These are phyloP conservation scores for Campoletis sonorensis DNA, from an alignment of 1,140 invertebrate genomes.

Conservation along the genomic window DNA sequence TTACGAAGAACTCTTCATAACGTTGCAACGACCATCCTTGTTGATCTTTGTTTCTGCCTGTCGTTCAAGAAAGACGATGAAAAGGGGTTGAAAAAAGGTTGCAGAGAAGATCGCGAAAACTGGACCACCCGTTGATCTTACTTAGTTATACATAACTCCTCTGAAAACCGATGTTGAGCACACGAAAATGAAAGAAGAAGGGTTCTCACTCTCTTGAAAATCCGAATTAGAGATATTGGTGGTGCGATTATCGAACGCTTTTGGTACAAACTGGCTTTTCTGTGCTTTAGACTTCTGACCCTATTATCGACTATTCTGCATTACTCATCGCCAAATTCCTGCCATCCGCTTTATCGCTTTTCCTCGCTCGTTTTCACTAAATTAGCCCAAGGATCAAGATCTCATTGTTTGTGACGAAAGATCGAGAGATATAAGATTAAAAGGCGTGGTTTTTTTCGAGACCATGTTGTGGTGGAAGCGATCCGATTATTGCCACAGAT, in stretches of 20 bases:
- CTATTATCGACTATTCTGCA: conserved; percentile 51
- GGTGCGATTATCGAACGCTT: conserved; percentile 50
- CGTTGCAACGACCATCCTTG: not conserved
- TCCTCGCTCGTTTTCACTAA: not conserved
- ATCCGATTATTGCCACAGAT: not conserved
- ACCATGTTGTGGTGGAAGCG: not conserved
- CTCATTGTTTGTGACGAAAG: conserved; percentile 31
- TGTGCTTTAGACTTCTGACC: conserved; percentile 54
- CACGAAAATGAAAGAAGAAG: not conserved
- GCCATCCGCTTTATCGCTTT: not conserved
- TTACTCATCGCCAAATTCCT: conserved; percentile 28
- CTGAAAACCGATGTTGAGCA: conserved; percentile 1
- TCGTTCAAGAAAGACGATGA: not conserved
- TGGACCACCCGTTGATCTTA: conserved; percentile 60
- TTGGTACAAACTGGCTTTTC: conserved; percentile 57
- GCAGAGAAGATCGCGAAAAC: conserved; percentile 26
- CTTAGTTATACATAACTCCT: conserved; percentile 50
- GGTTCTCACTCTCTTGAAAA: conserved; percentile 39
- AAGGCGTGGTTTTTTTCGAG: not conserved
- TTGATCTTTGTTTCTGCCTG: not conserved
- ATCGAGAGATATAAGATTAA: conserved; percentile 2
- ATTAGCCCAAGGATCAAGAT: not conserved
- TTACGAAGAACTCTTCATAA: not conserved
- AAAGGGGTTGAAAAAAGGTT: not conserved
- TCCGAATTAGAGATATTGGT: conserved; percentile 62